Conservation (phyloP, 2,888 invertebrate species). For the Dryadula phaetusa region DNA sequence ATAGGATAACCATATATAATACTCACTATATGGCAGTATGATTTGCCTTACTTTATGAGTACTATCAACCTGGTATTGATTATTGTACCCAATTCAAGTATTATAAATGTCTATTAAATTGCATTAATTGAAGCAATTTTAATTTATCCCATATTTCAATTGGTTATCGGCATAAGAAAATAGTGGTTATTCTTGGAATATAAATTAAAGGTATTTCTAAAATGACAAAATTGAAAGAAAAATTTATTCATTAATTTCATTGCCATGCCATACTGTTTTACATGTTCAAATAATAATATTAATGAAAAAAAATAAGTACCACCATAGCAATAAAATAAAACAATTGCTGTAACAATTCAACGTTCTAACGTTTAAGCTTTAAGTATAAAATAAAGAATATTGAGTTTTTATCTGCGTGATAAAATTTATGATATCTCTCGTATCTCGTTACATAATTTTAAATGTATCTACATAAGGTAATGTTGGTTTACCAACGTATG, state of each 20-base stretch:
- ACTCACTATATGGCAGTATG: constrained; percentile 20
- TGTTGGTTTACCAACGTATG: background rate
- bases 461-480: background rate
- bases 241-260: too few species aligned
- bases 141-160: background rate
- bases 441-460: constrained; percentile 13
- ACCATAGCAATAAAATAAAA: background rate
- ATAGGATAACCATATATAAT: constrained; percentile 17
- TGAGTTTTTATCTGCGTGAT: constrained; percentile 6
- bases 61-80: constrained; percentile 22
- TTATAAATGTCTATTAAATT: constrained; percentile 10
- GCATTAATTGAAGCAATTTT: constrained; percentile 10
- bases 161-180: background rate
- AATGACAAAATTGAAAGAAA: too few species aligned
- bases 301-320: background rate
- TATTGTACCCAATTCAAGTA: constrained; percentile 12
- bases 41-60: constrained; percentile 24
- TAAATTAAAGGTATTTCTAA: too few species aligned
- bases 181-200: background rate
- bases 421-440: constrained; percentile 7
- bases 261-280: background rate
- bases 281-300: too few species aligned
- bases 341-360: background rate
- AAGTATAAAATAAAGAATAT: constrained; percentile 5
- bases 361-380: background rate